Base-by-base conservation (phyloP, 2,888 invertebrate species). In the Torymus aiolomorphi region DNA sequence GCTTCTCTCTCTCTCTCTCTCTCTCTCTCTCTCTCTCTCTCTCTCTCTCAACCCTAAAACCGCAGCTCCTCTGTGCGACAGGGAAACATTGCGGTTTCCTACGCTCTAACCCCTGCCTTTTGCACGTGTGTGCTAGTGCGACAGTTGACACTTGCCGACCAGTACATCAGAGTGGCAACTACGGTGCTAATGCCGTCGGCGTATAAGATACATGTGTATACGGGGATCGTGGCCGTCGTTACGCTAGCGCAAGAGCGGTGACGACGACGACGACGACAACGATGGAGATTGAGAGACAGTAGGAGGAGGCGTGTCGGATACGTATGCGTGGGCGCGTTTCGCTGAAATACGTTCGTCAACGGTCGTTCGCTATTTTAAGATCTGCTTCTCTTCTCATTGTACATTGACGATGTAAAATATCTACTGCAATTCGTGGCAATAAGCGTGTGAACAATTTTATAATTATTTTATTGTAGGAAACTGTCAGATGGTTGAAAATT, bases 71-170 rank as follows among this genome's bases (percentile, higher is more conserved):
- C 65, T 65, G 49, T 11, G 4, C 52, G 24, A 51, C 82, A 77
- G 80, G 69, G 63, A 76, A 77, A 80, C 74, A 74, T 74, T 82
- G 79, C 65, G 76, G 79, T 77, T 70, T 74, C 42, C 65, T 24
- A 51, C 51, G 24, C 51, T 14, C 8, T 5, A 5, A 16, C 31
- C n/a, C 52, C 62, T 61, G 18, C 65, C 42, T 56, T 18, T 62
- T 66, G 59, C 49, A n/a, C 51, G 66, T 16, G 57, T 42, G 42
- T 42, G 56, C 14, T 42, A 42, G 66, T 20, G 13, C 59, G 75
- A 69, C 69, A 78, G 66, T 78, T 78, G 78, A 78, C 78, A 78
- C 78, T 78, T 70, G 56, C 14, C 49, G 57, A 51, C 51, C 57
- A 73, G 62, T 73, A 63, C 54, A 54, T 73, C 72, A 52, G 72